Evolutionary conservation across 2,113 vertebrate species (phyloP), one percentile per base, ranked within the genome.

Genomic region (Phaetusa simplex): DNA sequence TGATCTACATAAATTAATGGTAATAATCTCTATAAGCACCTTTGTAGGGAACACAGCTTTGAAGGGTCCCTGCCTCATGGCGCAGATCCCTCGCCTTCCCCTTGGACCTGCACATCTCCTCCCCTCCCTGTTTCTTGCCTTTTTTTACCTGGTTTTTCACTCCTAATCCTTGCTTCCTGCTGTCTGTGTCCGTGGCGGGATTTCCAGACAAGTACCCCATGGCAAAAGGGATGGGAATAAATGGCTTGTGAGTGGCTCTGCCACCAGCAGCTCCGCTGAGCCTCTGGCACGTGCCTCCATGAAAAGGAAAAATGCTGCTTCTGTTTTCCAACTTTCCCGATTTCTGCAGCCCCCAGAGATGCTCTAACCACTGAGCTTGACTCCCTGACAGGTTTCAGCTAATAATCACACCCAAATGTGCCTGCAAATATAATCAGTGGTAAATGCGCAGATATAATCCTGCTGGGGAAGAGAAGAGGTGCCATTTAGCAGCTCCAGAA

Each of bases 401-500:
- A 36, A 82, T 69, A 65, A 82, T 82, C 73, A 22, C 86, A 65
- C 86, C 71, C 81, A 14, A 42, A 29, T 59, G 43, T 34, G 65
- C 61, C 80, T 78, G 83, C 66, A 66, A 64, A 80, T 55, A 29
- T 42, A n/a, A 64, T 47, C 88, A 43, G 80, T 56, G 81, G 83
- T 32, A 53, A 92, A 69, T 10, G 43, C 15, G 6, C n/a, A 26
- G 72, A 47, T 20, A 26, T 10, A 52, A 47, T 53, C 64, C 11
- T 0, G 2, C 85, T 3, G 0, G 85, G 36, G 78, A 81, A 62
- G 59, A 14, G 76, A 14, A 72, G 83, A 93, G 89, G 89, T 94
- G 91, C 86, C 81, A 55, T 88, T 93, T 77, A 94, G 91, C 94
- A 90, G 73, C 62, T 91, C 94, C 2, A 73, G 88, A 61, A 53